phyloP scores from a whole-genome alignment of 2,888 invertebrate species.

The Ormyrus rosae region DNA sequence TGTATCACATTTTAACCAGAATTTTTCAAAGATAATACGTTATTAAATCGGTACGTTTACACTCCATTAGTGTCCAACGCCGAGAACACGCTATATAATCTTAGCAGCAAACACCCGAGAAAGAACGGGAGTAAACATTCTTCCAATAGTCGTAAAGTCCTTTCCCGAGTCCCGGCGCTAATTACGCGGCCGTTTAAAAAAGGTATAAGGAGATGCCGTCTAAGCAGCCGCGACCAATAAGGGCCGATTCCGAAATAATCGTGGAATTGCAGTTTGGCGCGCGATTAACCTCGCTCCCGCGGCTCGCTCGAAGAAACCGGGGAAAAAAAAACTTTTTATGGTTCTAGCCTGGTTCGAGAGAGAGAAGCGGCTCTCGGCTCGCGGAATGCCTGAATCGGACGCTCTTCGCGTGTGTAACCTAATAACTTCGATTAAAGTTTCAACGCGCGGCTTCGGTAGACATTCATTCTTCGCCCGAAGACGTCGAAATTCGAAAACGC shows the following conservation, averaged over 20 bases:
- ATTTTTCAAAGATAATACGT: too few relatives aligned
- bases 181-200: too few relatives aligned
- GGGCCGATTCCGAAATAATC: conserved; percentile 35
- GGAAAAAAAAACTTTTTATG: conserved; percentile 58
- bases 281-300: conserved; percentile 22
- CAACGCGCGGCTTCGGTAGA: conserved; percentile 53
- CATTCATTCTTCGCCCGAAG: not conserved
- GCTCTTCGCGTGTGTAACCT: conserved; percentile 61
- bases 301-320: conserved; percentile 26
- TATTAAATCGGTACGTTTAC: too few relatives aligned
- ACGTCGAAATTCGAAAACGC: conserved; percentile 15
- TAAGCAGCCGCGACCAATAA: conserved; percentile 15
- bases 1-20: too few relatives aligned
- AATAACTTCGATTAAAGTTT: conserved; percentile 65
- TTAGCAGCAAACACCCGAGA: too few relatives aligned
- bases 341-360: conserved; percentile 52
- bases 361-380: conserved; percentile 41
- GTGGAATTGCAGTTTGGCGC: conserved; percentile 7
- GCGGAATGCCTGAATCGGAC: conserved; percentile 56
- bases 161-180: too few relatives aligned
- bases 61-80: too few relatives aligned
- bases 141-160: too few relatives aligned
- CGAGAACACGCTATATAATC: too few relatives aligned
- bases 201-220: not conserved
- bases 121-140: too few relatives aligned